Evolutionary conservation across 2,113 vertebrate genomes (phyloP).

Genomic region (Naja naja): DNA sequence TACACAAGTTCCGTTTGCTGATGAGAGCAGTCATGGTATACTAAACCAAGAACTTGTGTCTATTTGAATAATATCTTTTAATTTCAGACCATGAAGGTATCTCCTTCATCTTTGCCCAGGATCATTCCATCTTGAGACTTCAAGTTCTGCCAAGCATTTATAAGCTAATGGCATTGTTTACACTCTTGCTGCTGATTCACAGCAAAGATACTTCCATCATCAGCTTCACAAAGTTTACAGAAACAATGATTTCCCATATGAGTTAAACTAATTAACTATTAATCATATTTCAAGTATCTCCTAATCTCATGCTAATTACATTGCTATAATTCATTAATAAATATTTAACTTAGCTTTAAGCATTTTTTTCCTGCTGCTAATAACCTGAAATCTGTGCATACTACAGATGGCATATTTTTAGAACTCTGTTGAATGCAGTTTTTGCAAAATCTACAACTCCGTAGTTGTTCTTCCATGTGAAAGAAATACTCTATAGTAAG

Average conservation of each 20-base stretch:
- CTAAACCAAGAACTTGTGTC: background rate
- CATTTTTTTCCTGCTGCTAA: slow-evolving; percentile 39
- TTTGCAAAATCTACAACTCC: background rate
- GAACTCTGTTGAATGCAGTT: background rate
- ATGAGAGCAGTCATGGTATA: background rate
- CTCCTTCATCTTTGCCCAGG: background rate
- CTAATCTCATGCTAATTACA: slow-evolving; percentile 58
- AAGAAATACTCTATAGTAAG: background rate
- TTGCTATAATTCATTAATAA: slow-evolving; percentile 59
- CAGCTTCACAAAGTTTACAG: slow-evolving; percentile 24
- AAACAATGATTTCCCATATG: slow-evolving; percentile 50
- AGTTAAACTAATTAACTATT: slow-evolving; percentile 55
- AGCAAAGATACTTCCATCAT: slow-evolving; percentile 11
- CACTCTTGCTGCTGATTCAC: background rate
- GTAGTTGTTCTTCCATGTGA: background rate
- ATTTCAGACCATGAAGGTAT: background rate
- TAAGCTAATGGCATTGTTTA: slow-evolving; percentile 15
- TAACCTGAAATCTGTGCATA: background rate
- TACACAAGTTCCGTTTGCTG: background rate
- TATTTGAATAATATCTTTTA: background rate
- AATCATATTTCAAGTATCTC: slow-evolving; percentile 53
- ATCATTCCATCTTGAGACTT: background rate
- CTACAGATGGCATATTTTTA: slow-evolving; percentile 1
- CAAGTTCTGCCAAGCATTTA: background rate
- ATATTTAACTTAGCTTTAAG: slow-evolving; percentile 60